Base-by-base conservation (phyloP, 92 coral and sea anemone genomes). In the Porites divaricata region DNA sequence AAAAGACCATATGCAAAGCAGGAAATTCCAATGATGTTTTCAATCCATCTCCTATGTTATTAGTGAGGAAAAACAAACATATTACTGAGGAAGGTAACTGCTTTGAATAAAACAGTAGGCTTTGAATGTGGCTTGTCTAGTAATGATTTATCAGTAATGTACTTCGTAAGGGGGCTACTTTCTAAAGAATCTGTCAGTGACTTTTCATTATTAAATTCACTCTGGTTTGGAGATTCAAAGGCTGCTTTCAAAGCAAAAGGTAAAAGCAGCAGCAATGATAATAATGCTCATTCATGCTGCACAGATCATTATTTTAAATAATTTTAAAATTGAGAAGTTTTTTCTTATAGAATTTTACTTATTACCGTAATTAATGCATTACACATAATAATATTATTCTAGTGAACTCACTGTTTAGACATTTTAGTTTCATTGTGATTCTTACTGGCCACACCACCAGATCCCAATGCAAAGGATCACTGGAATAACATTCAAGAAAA, bases 391-490 rank as follows among this genome's bases (percentile, higher is more conserved):
- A n/a, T n/a, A n/a, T 17, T 64, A 17, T 19, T 22, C 22, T 64
- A 4, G n/a, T 28, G 12, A 70, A n/a, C 17, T n/a, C 15, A 7
- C 53, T 74, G 4, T n/a, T 52, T 20, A 9, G 14, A 13, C 6
- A 10, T 14, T 12, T 10, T 4, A 22, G 53, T 53, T 23, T 11
- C 25, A 23, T 9, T 52, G 48, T 22, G 8, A 20, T 61, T 59
- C n/a, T 49, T 45, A 21, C 48, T 2, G 22, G 4, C 51, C 20
- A 15, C 9, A 25, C 45, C 51, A 64, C 14, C 85, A 90, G 93
- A 86, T 63, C 82, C 78, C 56, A 86, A 71, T 70, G 65, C 87
- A 45, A 83, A 72, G 76, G 90, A 81, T 21, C 73, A 63, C 17
- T 75, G 83, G 75, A 22, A 56, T 9, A 81, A 54, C 21, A 76